Evolutionary conservation across 2,797 vertebrate species (phyloP).

Genomic region (Choloepus didactylus): DNA sequence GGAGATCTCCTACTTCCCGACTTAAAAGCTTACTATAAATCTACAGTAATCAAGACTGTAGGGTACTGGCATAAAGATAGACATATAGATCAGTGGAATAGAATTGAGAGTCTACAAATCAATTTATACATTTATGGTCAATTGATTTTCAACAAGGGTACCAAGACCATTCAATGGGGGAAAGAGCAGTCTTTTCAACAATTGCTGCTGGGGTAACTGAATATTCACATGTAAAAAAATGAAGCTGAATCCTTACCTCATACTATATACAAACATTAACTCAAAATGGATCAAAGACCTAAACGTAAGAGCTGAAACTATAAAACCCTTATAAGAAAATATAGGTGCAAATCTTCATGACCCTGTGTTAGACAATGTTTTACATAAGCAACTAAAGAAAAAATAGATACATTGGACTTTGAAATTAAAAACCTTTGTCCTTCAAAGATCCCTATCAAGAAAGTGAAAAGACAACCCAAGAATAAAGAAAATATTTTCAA

Average conservation of each 20-base stretch:
- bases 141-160: conserved; percentile 55
- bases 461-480: conserved; percentile 26
- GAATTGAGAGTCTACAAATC: conserved; percentile 47
- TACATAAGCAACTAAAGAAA: conserved; percentile 20
- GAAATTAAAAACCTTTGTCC: neutral
- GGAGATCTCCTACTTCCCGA: neutral
- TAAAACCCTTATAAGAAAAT: conserved; percentile 41
- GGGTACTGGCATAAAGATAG: neutral
- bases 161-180: neutral
- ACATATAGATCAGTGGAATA: conserved; percentile 56
- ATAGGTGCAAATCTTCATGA: neutral
- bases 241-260: neutral
- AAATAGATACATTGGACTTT: neutral
- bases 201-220: neutral
- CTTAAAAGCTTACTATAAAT: conserved; percentile 61
- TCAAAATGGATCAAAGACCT: conserved; percentile 28
- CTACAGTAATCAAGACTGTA: neutral
- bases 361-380: conserved; percentile 23
- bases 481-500: conserved; percentile 59
- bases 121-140: conserved; percentile 3
- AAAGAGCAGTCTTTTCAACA: conserved; percentile 38
- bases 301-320: neutral
- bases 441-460: conserved; percentile 17
- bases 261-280: neutral
- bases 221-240: neutral